Conservation (phyloP, 2,113 vertebrate genomes). For the Lepisosteus oculatus region DNA sequence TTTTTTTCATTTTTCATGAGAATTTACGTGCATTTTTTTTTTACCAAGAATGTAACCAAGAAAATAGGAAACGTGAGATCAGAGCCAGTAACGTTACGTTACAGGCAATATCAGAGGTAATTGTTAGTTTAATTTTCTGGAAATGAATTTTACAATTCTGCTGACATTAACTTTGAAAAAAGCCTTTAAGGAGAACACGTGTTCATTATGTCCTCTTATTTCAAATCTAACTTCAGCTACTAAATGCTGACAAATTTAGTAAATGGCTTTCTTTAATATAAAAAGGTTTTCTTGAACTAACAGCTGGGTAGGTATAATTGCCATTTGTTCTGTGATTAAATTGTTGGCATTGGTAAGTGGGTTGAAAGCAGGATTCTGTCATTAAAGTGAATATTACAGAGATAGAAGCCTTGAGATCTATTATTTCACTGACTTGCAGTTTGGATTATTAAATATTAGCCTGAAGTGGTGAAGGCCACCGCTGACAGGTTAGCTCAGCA, state of each 20-base stretch:
- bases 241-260: constrained; percentile 36
- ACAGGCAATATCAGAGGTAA: too few species aligned
- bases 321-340: constrained; percentile 30
- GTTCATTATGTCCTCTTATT: not conserved
- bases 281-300: constrained; percentile 26
- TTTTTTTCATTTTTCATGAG: too few species aligned
- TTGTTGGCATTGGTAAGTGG: constrained; percentile 34
- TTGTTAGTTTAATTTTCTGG: too few species aligned
- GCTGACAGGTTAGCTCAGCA: constrained; percentile 52
- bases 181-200: not conserved
- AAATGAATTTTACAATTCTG: too few species aligned
- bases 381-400: constrained; percentile 55
- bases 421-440: constrained; percentile 37
- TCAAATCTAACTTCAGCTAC: not conserved
- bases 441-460: constrained; percentile 57
- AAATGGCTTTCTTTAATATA: constrained; percentile 31
- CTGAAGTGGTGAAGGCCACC: constrained; percentile 43
- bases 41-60: too few species aligned
- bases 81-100: too few species aligned
- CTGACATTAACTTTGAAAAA: too few species aligned
- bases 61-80: too few species aligned
- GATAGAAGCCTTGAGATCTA: constrained; percentile 45
- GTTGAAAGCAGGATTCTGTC: constrained; percentile 60
- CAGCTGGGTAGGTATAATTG: constrained; percentile 37
- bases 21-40: too few species aligned